Evolutionary conservation across 2,888 invertebrate species (phyloP), one percentile per base, ranked within the genome.

Genomic region (Sinodicranocentrus sp.): DNA sequence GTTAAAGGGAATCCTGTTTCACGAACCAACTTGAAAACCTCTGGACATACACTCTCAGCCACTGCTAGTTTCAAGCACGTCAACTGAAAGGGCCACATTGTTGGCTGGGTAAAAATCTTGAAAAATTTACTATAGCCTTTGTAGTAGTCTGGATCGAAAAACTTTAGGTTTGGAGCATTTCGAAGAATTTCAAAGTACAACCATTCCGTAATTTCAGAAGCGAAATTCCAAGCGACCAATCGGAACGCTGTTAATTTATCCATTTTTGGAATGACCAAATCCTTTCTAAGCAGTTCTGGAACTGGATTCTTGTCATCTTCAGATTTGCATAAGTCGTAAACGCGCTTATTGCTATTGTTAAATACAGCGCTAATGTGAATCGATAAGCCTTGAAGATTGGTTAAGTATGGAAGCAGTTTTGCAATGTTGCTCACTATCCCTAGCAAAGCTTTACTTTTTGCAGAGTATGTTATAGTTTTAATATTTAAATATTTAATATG

Each of bases 101-200:
- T 17, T 25, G 78, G 70, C 0, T 63, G 17, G 10, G 70, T 52
- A 8, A 71, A 71, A n/a, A 79, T 79, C 19, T n/a, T n/a, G 33
- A n/a, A 71, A 43, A 71, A 79, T 28, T 70, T 79, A 1, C 43
- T 28, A 17, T 61, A 71, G 1, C 71, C 70, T 48, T 28, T 71
- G 25, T 28, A 79, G 28, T 59, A 71, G 17, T 79, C 78, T 0
- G 78, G 78, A 26, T 79, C 78, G 25, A 79, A 71, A 48, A 79
- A 39, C 5, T 61, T 23, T 8, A 79, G 25, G 8, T 44, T 70
- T 10, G 78, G 78, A 2, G 70, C 25, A 6, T 71, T 59, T 23
- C 39, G 44, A n/a, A 79, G 25, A 19, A 79, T 79, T 44, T 79
- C 70, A 13, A 71, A 71, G 17, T 63, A 63, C 0, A 79, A 28